phyloP scores from a whole-genome alignment of 1,140 invertebrate genomes.

The Drosophila fuyamai region DNA sequence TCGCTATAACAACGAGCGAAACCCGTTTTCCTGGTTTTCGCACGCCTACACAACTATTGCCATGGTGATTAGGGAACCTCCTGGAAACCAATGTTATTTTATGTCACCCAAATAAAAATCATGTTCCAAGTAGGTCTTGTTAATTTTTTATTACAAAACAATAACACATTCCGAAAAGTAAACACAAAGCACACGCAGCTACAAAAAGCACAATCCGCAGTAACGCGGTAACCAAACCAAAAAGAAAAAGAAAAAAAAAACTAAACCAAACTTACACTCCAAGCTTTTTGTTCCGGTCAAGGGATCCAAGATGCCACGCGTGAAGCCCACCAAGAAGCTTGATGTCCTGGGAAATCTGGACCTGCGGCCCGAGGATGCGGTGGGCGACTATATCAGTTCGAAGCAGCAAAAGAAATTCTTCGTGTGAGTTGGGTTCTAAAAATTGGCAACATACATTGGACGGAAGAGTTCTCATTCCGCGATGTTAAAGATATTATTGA shows the following conservation, averaged over 20 bases:
- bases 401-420: slow-evolving; percentile 75
- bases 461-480: too few species aligned
- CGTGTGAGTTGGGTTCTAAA: slow-evolving; percentile 54
- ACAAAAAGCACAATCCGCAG: slow-evolving; percentile 1
- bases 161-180: slow-evolving; percentile 20
- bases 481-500: too few species aligned
- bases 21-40: background rate
- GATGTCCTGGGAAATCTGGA: slow-evolving; percentile 82
- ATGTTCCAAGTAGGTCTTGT: slow-evolving; percentile 48
- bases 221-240: slow-evolving; percentile 9
- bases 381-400: slow-evolving; percentile 68
- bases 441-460: background rate
- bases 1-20: background rate
- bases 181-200: slow-evolving; percentile 11
- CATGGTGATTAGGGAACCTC: slow-evolving; percentile 13
- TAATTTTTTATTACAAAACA: slow-evolving; percentile 40
- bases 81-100: slow-evolving; percentile 42
- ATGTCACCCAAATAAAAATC: slow-evolving; percentile 23
- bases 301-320: slow-evolving; percentile 70
- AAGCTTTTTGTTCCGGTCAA: slow-evolving; percentile 11
- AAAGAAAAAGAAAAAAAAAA: slow-evolving; percentile 7
- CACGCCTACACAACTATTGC: slow-evolving; percentile 5
- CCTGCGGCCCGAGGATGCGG: slow-evolving; percentile 74
- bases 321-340: slow-evolving; percentile 74
- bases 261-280: background rate